Conservation (phyloP, 2,113 vertebrate species). For the Ictalurus punctatus region DNA sequence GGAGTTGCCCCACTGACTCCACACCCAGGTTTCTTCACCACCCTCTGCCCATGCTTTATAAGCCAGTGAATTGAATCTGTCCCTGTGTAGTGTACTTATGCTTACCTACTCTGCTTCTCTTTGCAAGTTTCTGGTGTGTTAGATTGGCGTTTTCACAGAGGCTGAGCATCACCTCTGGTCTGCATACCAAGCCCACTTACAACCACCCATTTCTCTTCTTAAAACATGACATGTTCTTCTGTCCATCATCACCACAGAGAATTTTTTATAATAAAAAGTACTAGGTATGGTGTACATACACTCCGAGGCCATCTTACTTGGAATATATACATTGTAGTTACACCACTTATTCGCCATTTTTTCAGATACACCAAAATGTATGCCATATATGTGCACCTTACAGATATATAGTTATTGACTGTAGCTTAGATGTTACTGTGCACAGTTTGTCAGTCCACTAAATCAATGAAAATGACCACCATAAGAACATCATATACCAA, state of each 20-base stretch:
- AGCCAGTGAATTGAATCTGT: not conserved
- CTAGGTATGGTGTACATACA: no score
- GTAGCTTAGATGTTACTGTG: not conserved
- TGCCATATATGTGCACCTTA: not conserved
- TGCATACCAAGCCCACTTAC: not conserved
- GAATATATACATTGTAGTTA: not conserved
- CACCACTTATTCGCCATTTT: no score
- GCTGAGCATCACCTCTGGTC: not conserved
- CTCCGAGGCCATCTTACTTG: not conserved
- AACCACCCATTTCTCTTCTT: constrained; percentile 17
- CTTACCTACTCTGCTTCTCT: not conserved
- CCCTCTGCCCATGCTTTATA: constrained; percentile 14
- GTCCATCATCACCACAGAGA: not conserved
- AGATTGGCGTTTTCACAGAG: constrained; percentile 12
- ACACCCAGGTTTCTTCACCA: constrained; percentile 36
- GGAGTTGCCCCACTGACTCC: constrained; percentile 33
- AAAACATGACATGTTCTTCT: not conserved
- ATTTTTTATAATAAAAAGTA: not conserved
- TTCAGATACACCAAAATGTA: not conserved
- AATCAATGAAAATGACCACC: not conserved
- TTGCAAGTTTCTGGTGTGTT: constrained; percentile 8
- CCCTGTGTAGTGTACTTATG: not conserved
- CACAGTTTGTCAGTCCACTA: not conserved
- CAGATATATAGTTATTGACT: not conserved
- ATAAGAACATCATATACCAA: not conserved